A percentile compares a stretch with the other conserved stretches of the same genome.
Evolutionary conservation across 2,797 vertebrate genomes (phyloP).

Genomic region (Mastacembelus armatus): DNA sequence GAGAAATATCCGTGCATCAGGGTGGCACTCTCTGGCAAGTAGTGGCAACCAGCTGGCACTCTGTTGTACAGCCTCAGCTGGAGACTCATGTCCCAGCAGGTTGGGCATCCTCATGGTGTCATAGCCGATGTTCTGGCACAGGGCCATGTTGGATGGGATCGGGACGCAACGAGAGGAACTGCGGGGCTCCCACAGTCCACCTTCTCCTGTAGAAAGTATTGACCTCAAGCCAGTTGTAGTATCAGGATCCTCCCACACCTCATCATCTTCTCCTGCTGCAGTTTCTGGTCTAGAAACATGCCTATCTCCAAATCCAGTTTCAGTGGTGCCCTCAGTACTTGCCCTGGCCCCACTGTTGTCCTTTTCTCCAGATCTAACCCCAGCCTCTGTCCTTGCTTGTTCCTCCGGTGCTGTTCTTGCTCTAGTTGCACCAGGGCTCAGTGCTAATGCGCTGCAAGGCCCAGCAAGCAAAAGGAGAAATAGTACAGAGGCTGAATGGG

Average conservation of each 20-base stretch:
- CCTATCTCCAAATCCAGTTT: conserved; percentile 39
- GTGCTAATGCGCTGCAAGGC: conserved; percentile 25
- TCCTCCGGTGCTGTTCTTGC: conserved; percentile 35
- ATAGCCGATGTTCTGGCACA: conserved; percentile 89
- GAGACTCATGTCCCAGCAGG: conserved; percentile 88
- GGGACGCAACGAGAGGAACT: conserved; percentile 82
- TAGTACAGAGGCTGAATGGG: conserved; percentile 34
- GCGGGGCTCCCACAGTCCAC: conserved; percentile 79
- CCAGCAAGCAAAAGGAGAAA: conserved; percentile 69
- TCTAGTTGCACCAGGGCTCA: conserved; percentile 37
- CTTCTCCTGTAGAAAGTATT: conserved; percentile 46
- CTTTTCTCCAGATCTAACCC: conserved; percentile 46
- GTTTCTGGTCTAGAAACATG: conserved; percentile 27
- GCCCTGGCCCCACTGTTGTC: conserved; percentile 31
- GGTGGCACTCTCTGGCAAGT: conserved; percentile 88
- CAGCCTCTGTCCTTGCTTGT: conserved; percentile 23
- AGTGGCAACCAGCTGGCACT: conserved; percentile 90
- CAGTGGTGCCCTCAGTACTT: conserved; percentile 27
- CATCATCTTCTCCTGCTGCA: conserved; percentile 13
- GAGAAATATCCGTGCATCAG: conserved; percentile 88
- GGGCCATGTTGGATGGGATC: conserved; percentile 84
- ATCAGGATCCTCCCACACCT: conserved; percentile 41
- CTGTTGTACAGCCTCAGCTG: conserved; percentile 87
- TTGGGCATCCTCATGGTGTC: conserved; percentile 88
- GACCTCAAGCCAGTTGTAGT: conserved; percentile 39